Conservation (phyloP, 2,888 invertebrate species). For the Volucella zonaria region DNA sequence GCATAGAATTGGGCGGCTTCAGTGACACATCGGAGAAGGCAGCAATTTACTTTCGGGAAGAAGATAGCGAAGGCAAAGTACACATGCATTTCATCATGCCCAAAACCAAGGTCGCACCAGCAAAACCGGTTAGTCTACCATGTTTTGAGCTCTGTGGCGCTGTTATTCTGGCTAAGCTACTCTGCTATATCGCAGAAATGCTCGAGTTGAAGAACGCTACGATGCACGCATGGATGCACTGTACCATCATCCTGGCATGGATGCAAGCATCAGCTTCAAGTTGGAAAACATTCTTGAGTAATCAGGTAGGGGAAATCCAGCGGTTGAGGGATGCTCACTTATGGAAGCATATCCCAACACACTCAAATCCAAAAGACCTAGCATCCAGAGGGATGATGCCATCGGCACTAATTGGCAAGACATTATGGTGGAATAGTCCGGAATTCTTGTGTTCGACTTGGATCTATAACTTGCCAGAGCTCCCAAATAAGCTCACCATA, state of each 20-base stretch:
- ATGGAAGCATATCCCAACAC: conserved; percentile 61
- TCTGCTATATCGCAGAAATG: background rate
- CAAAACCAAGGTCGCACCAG: conserved; percentile 32
- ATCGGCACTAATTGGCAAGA: too few species aligned
- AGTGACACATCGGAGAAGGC: conserved; percentile 34
- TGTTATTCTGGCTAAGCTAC: conserved; percentile 14
- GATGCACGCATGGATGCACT: conserved; percentile 58
- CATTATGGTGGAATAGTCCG: too few species aligned
- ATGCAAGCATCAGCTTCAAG: conserved; percentile 39
- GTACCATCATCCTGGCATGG: conserved; percentile 58
- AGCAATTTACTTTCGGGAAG: conserved; percentile 18
- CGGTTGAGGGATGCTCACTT: conserved; percentile 4
- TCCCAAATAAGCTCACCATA: conserved; percentile 8
- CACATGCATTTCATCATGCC: conserved; percentile 21
- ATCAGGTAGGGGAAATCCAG: conserved; percentile 58
- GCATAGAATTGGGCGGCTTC: background rate
- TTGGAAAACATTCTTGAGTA: conserved; percentile 43
- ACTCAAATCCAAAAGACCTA: conserved; percentile 35
- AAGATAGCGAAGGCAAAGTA: conserved; percentile 1
- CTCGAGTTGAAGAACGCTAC: background rate
- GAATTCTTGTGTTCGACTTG: background rate
- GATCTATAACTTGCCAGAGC: conserved; percentile 7
- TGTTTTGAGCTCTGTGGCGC: conserved; percentile 21
- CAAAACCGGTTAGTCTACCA: conserved; percentile 18
- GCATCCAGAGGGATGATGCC: too few species aligned